Evolutionary conservation across 2,888 invertebrate species (phyloP).

Genomic region (Amorpha juglandis): DNA sequence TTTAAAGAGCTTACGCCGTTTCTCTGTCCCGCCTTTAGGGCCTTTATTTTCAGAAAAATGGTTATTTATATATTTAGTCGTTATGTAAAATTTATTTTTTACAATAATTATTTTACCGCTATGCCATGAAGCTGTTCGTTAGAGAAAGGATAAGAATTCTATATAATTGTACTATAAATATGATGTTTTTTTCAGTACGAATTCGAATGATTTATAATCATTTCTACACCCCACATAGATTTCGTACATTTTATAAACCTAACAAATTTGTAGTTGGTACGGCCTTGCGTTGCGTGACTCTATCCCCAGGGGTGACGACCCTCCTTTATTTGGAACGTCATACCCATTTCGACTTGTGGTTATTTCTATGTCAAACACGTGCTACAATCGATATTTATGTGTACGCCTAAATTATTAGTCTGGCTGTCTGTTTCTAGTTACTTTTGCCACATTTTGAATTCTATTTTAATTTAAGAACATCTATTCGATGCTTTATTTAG

Average conservation of each 20-base stretch:
- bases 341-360: slow-evolving; percentile 33
- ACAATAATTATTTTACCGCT: too few species aligned
- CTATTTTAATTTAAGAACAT: neutral
- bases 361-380: slow-evolving; percentile 41
- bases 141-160: too few species aligned
- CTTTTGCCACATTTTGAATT: neutral
- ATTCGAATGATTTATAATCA: too few species aligned
- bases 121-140: too few species aligned
- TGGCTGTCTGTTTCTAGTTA: neutral
- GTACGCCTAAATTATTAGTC: neutral
- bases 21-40: too few species aligned
- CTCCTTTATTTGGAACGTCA: slow-evolving; percentile 31
- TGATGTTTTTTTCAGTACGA: too few species aligned
- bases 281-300: slow-evolving; percentile 53
- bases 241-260: slow-evolving; percentile 34
- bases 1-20: too few species aligned
- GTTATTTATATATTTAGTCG: too few species aligned
- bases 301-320: slow-evolving; percentile 49
- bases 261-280: slow-evolving; percentile 27
- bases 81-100: too few species aligned
- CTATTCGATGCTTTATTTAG: neutral
- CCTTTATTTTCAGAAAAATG: too few species aligned
- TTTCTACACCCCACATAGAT: neutral
- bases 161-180: too few species aligned
- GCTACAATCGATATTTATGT: slow-evolving; percentile 24